Conservation (phyloP, 1,140 invertebrate genomes). For the Trichonephila clavata region DNA sequence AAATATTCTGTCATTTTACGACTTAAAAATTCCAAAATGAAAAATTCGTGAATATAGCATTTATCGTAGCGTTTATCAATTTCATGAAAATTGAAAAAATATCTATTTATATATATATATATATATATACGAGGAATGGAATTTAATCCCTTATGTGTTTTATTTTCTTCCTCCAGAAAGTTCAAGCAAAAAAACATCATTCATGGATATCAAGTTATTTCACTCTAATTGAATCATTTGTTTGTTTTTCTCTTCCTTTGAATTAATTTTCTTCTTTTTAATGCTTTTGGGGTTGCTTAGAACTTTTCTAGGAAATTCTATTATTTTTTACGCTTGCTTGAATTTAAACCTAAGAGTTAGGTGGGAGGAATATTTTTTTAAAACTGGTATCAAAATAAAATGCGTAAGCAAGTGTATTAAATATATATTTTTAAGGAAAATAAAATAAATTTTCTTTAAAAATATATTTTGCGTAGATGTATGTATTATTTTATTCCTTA, state of each 20-base stretch:
- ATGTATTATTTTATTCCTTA: no score
- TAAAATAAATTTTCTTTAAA: neutral
- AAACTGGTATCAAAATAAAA: neutral
- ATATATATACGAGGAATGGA: neutral
- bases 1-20: no score
- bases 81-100: neutral
- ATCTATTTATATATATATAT: neutral
- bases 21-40: no score
- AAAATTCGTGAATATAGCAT: neutral
- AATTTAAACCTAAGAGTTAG: neutral
- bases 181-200: neutral
- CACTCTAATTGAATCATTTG: neutral
- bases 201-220: constrained; percentile 21
- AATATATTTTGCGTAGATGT: neutral
- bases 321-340: neutral
- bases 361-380: neutral
- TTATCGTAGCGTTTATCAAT: neutral
- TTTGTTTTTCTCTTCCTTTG: neutral
- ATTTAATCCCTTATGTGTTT: neutral
- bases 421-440: neutral
- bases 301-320: neutral
- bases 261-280: neutral
- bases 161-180: neutral
- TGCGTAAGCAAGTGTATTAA: neutral
- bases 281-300: neutral